These are phyloP conservation scores for Crotalus helleri DNA, from an alignment of 2,113 vertebrate species.

Conservation along the genomic window DNA sequence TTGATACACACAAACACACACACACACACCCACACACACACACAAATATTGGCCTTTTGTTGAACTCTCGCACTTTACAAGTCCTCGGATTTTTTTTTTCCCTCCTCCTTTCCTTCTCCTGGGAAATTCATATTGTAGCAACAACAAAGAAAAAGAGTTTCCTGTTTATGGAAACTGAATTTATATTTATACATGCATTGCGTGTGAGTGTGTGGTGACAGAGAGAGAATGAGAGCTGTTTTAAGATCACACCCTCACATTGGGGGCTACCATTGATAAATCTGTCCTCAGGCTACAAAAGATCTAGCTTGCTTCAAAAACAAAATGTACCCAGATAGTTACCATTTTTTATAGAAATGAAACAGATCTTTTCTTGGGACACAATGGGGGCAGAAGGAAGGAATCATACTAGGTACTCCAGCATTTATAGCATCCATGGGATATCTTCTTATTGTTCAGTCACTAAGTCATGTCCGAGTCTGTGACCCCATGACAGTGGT, in stretches of 20 bases:
- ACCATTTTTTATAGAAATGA: slow-evolving; percentile 1
- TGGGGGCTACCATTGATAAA: slow-evolving; percentile 9
- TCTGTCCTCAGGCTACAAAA: slow-evolving; percentile 3
- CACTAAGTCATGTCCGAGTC: not conserved
- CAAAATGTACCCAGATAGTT: not conserved
- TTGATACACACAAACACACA: not conserved
- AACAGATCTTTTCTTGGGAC: not conserved
- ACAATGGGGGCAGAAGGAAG: not conserved
- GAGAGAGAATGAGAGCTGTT: not conserved
- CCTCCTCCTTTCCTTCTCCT: not conserved
- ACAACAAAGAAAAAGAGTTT: not conserved
- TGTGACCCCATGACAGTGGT: not conserved
- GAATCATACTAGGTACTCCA: not conserved
- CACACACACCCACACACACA: too few species aligned
- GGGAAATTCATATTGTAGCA: slow-evolving; percentile 30
- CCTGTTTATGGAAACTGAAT: slow-evolving; percentile 49
- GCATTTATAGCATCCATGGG: not conserved
- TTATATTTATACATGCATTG: slow-evolving; percentile 3
- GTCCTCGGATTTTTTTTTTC: not conserved
- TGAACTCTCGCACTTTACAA: slow-evolving; percentile 60
- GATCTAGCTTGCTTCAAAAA: not conserved
- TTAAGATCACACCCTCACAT: not conserved
- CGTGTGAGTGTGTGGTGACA: not conserved
- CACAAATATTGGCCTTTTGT: slow-evolving; percentile 54
- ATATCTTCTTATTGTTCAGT: not conserved